A percentile compares a stretch with the other conserved stretches of the same genome.
Conservation (phyloP, 2,797 vertebrate genomes). For the Gymnocypris eckloni region DNA sequence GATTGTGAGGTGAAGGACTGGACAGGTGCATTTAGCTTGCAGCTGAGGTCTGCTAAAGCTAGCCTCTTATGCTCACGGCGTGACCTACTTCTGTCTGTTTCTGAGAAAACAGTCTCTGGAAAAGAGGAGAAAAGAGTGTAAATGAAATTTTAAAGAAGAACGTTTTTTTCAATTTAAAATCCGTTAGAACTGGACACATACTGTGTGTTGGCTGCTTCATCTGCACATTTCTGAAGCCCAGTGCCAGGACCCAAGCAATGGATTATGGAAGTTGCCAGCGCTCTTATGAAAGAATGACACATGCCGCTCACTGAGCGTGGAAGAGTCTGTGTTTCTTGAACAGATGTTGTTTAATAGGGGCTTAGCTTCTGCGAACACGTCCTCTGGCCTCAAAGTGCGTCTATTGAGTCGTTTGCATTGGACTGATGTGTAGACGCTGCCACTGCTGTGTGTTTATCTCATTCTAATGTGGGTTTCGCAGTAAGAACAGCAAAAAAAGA, state of each 20-base stretch:
- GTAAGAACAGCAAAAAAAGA: slow-evolving; percentile 10
- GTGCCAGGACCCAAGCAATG: slow-evolving; percentile 28
- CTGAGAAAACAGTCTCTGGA: slow-evolving; percentile 11
- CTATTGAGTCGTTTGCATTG: slow-evolving; percentile 29
- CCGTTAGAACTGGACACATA: slow-evolving; percentile 1
- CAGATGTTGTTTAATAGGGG: slow-evolving; percentile 45
- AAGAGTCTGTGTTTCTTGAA: slow-evolving; percentile 32
- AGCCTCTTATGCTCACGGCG: slow-evolving; percentile 16
- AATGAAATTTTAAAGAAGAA: neutral
- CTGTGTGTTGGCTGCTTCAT: slow-evolving; percentile 23
- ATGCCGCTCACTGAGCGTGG: neutral
- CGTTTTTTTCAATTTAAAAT: neutral
- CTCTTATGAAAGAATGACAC: slow-evolving; percentile 11
- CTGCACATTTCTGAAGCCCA: slow-evolving; percentile 26
- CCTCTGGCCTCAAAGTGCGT: neutral
- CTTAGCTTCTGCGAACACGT: slow-evolving; percentile 32
- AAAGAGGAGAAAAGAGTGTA: neutral
- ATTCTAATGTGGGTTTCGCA: slow-evolving; percentile 17
- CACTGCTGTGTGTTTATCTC: slow-evolving; percentile 24
- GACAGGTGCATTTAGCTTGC: slow-evolving; percentile 37
- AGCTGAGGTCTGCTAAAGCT: slow-evolving; percentile 19
- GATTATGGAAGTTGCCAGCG: slow-evolving; percentile 25
- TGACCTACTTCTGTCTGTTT: slow-evolving; percentile 46
- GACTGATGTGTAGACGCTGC: slow-evolving; percentile 8
- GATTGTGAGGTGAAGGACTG: slow-evolving; percentile 7